A percentile compares a stretch with the other conserved stretches of the same genome.
These are phyloP conservation scores for Neoscelio sp. DNA, from an alignment of 2,888 invertebrate species.

Conservation along the genomic window DNA sequence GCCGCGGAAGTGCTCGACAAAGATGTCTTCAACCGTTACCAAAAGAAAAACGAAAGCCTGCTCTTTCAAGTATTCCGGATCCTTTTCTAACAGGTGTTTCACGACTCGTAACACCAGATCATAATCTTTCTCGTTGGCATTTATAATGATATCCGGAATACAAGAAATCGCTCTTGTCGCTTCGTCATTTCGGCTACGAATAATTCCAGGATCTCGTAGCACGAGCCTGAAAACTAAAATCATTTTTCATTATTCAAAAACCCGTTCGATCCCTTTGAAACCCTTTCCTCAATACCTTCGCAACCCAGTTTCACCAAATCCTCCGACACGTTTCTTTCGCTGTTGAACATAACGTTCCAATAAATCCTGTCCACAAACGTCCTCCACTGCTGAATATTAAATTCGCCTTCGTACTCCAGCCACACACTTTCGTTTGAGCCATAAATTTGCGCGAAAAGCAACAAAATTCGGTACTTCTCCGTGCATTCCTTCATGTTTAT, in stretches of 20 bases:
- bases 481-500: constrained; percentile 80
- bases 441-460: constrained; percentile 84
- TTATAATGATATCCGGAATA: constrained; percentile 74
- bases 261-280: too few species aligned
- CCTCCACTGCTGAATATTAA: constrained; percentile 83
- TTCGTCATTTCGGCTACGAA: constrained; percentile 6
- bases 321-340: constrained; percentile 75
- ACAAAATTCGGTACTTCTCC: constrained; percentile 83
- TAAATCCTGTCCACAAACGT: constrained; percentile 81
- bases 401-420: constrained; percentile 78
- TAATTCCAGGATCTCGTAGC: constrained; percentile 61
- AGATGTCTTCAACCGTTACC: constrained; percentile 79
- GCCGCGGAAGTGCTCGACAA: too few species aligned
- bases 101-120: constrained; percentile 82
- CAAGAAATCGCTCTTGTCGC: constrained; percentile 69
- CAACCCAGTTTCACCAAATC: constrained; percentile 26
- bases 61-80: constrained; percentile 81
- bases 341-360: constrained; percentile 73
- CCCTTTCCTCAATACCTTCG: constrained; percentile 44
- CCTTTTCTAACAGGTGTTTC: constrained; percentile 79
- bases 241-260: constrained; percentile 13
- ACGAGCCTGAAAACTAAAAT: constrained; percentile 81
- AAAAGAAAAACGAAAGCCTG: constrained; percentile 81
- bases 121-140: constrained; percentile 77
- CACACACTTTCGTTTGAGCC: constrained; percentile 83